These are phyloP conservation scores for Strigops habroptila DNA, from an alignment of 2,113 vertebrate species.

Conservation along the genomic window DNA sequence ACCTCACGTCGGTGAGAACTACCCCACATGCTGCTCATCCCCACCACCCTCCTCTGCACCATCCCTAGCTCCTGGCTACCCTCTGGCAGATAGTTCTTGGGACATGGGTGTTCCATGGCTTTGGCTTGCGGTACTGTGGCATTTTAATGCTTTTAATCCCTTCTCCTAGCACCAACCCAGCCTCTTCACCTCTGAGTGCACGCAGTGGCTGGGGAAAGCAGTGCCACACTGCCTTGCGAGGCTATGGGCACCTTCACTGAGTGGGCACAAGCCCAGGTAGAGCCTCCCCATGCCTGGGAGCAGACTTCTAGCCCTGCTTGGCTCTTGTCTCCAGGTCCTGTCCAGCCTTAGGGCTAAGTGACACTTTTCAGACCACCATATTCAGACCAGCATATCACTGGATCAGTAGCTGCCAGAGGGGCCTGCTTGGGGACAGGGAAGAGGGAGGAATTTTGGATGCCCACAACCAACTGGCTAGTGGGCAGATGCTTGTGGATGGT, in stretches of 20 bases:
- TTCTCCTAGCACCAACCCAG: neutral
- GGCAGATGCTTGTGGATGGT: neutral
- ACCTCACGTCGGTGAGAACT: neutral
- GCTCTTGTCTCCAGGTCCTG: neutral
- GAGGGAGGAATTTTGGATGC: neutral
- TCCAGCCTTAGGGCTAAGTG: neutral
- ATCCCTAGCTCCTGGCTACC: neutral
- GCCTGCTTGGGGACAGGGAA: neutral
- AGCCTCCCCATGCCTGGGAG: neutral
- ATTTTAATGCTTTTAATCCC: neutral
- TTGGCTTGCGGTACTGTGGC: neutral
- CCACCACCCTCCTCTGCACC: neutral
- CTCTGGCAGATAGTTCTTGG: neutral
- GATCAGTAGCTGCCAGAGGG: neutral
- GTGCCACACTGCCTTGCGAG: neutral
- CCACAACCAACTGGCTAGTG: neutral
- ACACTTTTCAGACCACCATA: neutral
- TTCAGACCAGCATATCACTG: rapidly evolving
- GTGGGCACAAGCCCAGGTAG: neutral
- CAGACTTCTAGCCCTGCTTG: neutral
- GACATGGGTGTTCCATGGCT: neutral
- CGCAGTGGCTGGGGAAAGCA: neutral
- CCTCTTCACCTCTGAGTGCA: neutral
- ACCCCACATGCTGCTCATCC: neutral
- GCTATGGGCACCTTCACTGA: neutral